phyloP scores from a whole-genome alignment of 2,888 invertebrate genomes.

The Clepsis dumicolana region DNA sequence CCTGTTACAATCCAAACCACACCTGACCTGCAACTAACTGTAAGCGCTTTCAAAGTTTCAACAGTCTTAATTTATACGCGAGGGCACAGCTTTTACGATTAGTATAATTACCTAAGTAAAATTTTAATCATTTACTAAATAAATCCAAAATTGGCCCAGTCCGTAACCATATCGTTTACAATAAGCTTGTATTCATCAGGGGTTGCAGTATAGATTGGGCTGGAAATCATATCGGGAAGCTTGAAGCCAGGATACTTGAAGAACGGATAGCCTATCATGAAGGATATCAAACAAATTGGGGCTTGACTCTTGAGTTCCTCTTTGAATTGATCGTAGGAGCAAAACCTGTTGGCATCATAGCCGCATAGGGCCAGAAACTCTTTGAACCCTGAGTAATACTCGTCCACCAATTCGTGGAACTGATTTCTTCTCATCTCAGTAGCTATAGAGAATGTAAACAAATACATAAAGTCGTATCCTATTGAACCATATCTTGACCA shows the following conservation, averaged over 20 bases:
- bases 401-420: slow-evolving; percentile 21
- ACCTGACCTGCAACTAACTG: neutral
- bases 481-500: slow-evolving; percentile 35
- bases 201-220: neutral
- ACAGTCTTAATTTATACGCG: too few relatives aligned
- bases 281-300: neutral
- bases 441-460: slow-evolving; percentile 19
- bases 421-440: slow-evolving; percentile 18
- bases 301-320: slow-evolving; percentile 22
- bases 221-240: slow-evolving; percentile 6
- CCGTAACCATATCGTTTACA: slow-evolving; percentile 22
- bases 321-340: slow-evolving; percentile 35
- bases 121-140: neutral
- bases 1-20: neutral
- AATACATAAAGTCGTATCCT: slow-evolving; percentile 37
- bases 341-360: slow-evolving; percentile 32
- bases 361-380: slow-evolving; percentile 31
- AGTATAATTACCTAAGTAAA: neutral
- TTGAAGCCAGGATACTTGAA: slow-evolving; percentile 15
- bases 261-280: slow-evolving; percentile 14
- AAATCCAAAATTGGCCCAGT: slow-evolving; percentile 34
- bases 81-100: too few relatives aligned
- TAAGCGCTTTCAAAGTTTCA: neutral
- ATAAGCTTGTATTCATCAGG: slow-evolving; percentile 20
- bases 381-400: slow-evolving; percentile 33